phyloP scores from a whole-genome alignment of 2,113 vertebrate species.

The Nibea albiflora region DNA sequence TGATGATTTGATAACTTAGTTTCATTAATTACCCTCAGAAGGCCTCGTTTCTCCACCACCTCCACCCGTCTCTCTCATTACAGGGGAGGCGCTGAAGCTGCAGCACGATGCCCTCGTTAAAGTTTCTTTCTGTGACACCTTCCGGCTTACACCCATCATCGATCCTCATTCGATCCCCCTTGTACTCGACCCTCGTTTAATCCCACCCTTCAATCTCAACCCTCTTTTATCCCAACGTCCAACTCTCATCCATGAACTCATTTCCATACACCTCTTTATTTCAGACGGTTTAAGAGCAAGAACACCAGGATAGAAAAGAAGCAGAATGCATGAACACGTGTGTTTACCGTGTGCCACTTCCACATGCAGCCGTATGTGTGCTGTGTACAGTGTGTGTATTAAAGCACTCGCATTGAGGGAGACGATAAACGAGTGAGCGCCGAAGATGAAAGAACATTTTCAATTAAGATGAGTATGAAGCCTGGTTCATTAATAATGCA shows the following conservation, averaged over 20 bases:
- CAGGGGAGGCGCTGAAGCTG: background rate
- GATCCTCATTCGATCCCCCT: slow-evolving; percentile 17
- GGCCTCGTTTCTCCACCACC: background rate
- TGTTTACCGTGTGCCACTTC: background rate
- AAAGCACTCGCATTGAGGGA: slow-evolving; percentile 24
- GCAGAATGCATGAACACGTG: background rate
- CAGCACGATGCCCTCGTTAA: background rate
- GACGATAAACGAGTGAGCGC: slow-evolving; percentile 61
- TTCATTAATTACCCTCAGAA: background rate
- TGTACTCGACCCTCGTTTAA: slow-evolving; percentile 17
- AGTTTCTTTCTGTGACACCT: slow-evolving; percentile 23
- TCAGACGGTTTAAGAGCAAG: background rate
- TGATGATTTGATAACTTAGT: slow-evolving; percentile 3
- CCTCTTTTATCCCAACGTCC: background rate
- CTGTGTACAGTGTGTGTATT: slow-evolving; percentile 38
- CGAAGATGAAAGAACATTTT: slow-evolving; percentile 78
- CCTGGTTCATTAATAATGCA: slow-evolving; percentile 79
- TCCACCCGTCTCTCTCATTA: background rate
- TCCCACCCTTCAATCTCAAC: slow-evolving; percentile 15
- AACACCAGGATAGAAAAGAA: background rate
- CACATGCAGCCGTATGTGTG: background rate
- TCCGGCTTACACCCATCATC: slow-evolving; percentile 1
- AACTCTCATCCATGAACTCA: background rate
- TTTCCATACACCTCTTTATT: background rate
- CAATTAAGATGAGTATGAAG: slow-evolving; percentile 76